Evolutionary conservation across 2,113 vertebrate species (phyloP), one percentile per base, ranked within the genome.

Genomic region (Tringa solitaria): DNA sequence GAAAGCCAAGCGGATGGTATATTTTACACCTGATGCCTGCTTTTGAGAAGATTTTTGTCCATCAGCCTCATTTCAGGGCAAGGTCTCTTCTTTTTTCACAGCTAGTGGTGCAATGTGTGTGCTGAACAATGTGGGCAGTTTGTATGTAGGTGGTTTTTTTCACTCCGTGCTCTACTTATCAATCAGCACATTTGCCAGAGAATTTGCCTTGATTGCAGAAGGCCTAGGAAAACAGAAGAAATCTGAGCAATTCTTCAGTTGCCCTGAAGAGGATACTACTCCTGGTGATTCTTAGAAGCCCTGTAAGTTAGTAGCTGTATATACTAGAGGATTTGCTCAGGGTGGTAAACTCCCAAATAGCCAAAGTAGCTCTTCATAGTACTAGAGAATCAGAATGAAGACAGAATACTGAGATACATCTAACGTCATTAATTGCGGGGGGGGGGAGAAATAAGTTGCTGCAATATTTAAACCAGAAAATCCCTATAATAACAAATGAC

Each of bases 381-480:
- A 91, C 67, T 94, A 94, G 68, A 97, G 89, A 96, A 89, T 79
- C 72, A 57, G 82, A 96, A 74, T 70, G 67, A 93, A 96, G 84
- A 85, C 53, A 96, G 92, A 78, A 26, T 93, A 45, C 87, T 84
- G 93, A 89, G 76, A 79, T 87, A 94, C 30, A 91, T 84, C 63
- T 89, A 94, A 93, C 16, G 79, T 96, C 80, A 93, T 96, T 96
- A 97, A 95, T 87, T 95, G n/a, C n/a, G n/a, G 45, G 17, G 14
- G 12, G 88, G 64, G 26, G 32, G 7, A 45, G 92, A 90, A 32
- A 89, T 41, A 96, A 97, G 94, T 91, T 95, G 85, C 89, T 96
- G 95, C 89, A 95, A 89, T 97, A 96, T 97, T 97, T 98, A 97
- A 97, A 96, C 77, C 69, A 96, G 94, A 97, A 97, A 97, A 97